Percentiles rank a stretch among this genome's conserved stretches.
Conservation (phyloP, 2,113 vertebrate species). For the Dissostichus mawsoni region DNA sequence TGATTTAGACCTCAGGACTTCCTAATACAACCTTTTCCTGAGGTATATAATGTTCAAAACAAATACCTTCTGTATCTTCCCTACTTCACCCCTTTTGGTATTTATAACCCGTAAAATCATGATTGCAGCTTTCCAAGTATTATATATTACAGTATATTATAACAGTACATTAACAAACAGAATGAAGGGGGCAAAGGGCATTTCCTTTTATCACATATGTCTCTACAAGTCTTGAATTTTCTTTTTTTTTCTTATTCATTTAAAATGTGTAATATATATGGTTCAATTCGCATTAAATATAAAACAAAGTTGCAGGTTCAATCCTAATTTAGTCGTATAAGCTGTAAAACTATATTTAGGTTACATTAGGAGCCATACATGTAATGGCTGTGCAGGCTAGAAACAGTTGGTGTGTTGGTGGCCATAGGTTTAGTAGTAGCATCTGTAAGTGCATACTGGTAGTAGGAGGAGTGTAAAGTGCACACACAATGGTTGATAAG, state of each 20-base stretch:
- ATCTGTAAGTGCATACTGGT: neutral
- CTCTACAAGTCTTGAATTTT: too few relatives aligned
- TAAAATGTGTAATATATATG: neutral
- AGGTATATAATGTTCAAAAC: constrained; percentile 1
- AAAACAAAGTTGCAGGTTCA: neutral
- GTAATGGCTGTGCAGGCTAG: neutral
- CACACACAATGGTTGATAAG: neutral
- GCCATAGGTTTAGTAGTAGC: neutral
- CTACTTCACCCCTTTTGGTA: neutral
- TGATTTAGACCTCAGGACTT: constrained; percentile 13
- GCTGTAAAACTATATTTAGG: neutral
- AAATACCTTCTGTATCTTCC: neutral
- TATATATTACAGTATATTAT: too few relatives aligned
- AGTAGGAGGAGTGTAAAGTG: neutral
- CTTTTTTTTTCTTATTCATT: too few relatives aligned
- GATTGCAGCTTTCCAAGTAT: too few relatives aligned
- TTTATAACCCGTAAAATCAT: neutral
- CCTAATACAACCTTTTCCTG: neutral
- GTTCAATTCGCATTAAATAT: neutral
- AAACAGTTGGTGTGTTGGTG: neutral
- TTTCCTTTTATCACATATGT: too few relatives aligned
- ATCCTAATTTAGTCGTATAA: neutral
- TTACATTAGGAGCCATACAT: neutral
- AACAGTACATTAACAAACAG: too few relatives aligned
- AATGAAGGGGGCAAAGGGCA: too few relatives aligned